Percentiles rank a stretch among this genome's conserved stretches.
Conservation (phyloP, 1,140 invertebrate species). For the Lysiphlebus fabarum region DNA sequence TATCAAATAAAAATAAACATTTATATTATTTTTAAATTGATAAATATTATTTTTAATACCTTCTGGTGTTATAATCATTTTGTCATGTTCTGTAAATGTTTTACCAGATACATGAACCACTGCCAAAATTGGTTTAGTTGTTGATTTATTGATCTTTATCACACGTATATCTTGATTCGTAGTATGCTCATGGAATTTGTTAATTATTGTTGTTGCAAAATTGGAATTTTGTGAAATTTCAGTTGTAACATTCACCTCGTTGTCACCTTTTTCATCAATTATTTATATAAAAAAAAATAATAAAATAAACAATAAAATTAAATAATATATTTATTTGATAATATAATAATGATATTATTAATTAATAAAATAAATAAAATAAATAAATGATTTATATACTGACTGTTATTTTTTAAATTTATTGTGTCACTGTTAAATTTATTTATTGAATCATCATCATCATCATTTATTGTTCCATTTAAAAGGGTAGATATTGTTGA, state of each 20-base stretch:
- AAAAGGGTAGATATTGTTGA: too few relatives aligned
- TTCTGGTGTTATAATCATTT: constrained; percentile 23
- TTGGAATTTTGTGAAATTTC: constrained; percentile 5
- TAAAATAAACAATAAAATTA: too few relatives aligned
- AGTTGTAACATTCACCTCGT: too few relatives aligned
- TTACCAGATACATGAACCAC: constrained; percentile 26
- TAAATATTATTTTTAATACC: constrained; percentile 11
- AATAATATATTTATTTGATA: too few relatives aligned
- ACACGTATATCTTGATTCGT: not conserved
- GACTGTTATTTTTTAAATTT: too few relatives aligned
- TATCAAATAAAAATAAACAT: too few relatives aligned
- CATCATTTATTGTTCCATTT: not conserved
- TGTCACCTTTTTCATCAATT: too few relatives aligned
- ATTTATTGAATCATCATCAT: not conserved
- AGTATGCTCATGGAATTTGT: constrained; percentile 3
- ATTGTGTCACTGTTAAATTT: not conserved
- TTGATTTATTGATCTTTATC: constrained; percentile 20
- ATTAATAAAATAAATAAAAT: too few relatives aligned
- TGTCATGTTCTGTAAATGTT: constrained; percentile 17
- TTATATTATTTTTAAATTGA: too few relatives aligned
- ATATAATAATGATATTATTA: too few relatives aligned
- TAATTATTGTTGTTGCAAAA: constrained; percentile 7
- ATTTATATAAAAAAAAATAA: too few relatives aligned
- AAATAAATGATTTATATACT: too few relatives aligned
- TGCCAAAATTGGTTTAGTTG: constrained; percentile 21